Evolutionary conservation across 2,113 vertebrate species (phyloP).

Genomic region (Oreochromis aureus): DNA sequence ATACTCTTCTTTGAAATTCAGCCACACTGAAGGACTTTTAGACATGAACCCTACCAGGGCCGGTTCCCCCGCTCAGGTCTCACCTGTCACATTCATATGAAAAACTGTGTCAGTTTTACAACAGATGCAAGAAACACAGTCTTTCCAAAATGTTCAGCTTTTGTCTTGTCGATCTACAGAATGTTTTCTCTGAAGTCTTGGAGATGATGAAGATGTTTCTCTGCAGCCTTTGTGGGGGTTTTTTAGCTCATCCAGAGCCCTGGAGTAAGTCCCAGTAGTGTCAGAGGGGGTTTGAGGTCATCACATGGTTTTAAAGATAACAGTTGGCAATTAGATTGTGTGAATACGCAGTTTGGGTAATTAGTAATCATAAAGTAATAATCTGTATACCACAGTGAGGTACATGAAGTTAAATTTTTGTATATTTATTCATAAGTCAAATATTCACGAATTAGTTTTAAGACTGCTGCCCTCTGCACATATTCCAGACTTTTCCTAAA

Average conservation of each 20-base stretch:
- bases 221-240: not conserved
- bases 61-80: not conserved
- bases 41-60: not conserved
- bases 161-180: not conserved
- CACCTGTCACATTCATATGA: not conserved
- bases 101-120: not conserved
- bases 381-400: not conserved
- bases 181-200: not conserved
- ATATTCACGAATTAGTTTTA: not conserved
- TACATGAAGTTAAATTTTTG: not conserved
- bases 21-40: not conserved
- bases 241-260: not conserved
- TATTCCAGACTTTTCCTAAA: not conserved
- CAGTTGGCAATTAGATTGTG: not conserved
- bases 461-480: not conserved
- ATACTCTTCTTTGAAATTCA: not conserved
- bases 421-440: not conserved
- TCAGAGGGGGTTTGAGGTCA: not conserved
- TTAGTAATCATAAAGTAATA: not conserved
- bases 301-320: not conserved
- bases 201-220: not conserved
- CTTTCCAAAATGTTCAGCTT: not conserved
- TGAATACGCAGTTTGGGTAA: not conserved
- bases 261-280: not conserved
- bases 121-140: not conserved